phyloP scores from a whole-genome alignment of 2,113 vertebrate species.

The Scomber scombrus region DNA sequence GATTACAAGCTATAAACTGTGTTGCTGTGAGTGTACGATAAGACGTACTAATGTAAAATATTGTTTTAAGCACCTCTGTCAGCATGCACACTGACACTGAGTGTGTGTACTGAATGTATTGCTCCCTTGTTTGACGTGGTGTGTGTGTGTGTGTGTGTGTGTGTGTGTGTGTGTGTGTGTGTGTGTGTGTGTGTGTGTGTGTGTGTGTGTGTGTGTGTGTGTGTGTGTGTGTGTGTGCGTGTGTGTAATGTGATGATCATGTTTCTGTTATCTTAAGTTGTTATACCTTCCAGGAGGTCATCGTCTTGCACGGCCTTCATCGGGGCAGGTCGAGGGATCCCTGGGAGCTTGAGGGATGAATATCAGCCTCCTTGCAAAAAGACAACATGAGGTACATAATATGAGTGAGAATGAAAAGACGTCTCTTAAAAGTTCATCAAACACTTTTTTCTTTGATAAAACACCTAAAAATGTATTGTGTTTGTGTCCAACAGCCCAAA shows the following conservation, averaged over 20 bases:
- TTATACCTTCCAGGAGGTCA: constrained; percentile 80
- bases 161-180: not conserved
- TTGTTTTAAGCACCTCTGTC: constrained; percentile 1
- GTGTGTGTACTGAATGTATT: not conserved
- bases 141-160: not conserved
- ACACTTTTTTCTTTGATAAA: no score
- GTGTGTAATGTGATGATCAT: constrained; percentile 13
- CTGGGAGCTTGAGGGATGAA: constrained; percentile 59
- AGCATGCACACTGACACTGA: not conserved
- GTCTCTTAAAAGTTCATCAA: not conserved
- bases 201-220: not conserved
- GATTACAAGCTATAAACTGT: not conserved
- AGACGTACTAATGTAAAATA: not conserved
- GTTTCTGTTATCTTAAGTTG: constrained; percentile 54
- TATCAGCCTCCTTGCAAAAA: constrained; percentile 62
- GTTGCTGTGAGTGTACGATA: not conserved
- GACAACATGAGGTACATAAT: constrained; percentile 33
- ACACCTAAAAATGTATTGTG: no score
- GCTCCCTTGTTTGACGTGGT: not conserved
- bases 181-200: not conserved
- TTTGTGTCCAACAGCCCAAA: no score
- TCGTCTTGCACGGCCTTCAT: constrained; percentile 78
- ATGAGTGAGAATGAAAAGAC: constrained; percentile 6
- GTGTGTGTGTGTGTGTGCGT: no score
- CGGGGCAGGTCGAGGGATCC: constrained; percentile 59